phyloP scores from a whole-genome alignment of 2,113 vertebrate species.

The Cheilinus undulatus region DNA sequence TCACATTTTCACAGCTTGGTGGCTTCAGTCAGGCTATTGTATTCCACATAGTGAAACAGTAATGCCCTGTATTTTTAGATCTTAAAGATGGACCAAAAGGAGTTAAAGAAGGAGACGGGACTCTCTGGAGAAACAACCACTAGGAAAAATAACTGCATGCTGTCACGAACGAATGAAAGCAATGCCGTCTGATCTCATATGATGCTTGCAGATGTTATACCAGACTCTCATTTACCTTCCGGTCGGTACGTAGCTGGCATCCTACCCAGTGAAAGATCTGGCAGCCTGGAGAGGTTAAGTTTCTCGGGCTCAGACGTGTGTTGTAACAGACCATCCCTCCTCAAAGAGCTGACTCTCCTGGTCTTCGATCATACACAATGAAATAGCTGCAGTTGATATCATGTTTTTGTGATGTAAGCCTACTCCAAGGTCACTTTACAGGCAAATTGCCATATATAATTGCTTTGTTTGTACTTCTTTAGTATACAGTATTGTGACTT shows the following conservation, averaged over 20 bases:
- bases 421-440: no score
- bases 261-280: constrained; percentile 1
- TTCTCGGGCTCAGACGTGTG: constrained; percentile 1
- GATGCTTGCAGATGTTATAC: constrained; percentile 30
- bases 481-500: no score
- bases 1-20: constrained; percentile 27
- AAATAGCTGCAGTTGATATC: no score
- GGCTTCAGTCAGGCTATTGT: constrained; percentile 22
- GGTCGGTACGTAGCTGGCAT: constrained; percentile 5
- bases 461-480: no score
- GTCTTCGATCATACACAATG: no score
- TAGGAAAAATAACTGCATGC: neutral
- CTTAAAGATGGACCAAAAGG: constrained; percentile 11
- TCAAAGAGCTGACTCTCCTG: neutral
- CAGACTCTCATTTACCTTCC: neutral
- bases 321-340: neutral
- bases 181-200: neutral
- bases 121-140: neutral
- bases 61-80: neutral
- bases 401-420: neutral
- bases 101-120: neutral
- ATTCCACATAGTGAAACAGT: constrained; percentile 6
- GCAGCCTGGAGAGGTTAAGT: constrained; percentile 13
- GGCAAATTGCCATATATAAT: no score
- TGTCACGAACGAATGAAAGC: constrained; percentile 9